These are phyloP conservation scores for Lethenteron camtschaticum DNA, from an alignment of 2,113 vertebrate genomes.

Conservation along the genomic window DNA sequence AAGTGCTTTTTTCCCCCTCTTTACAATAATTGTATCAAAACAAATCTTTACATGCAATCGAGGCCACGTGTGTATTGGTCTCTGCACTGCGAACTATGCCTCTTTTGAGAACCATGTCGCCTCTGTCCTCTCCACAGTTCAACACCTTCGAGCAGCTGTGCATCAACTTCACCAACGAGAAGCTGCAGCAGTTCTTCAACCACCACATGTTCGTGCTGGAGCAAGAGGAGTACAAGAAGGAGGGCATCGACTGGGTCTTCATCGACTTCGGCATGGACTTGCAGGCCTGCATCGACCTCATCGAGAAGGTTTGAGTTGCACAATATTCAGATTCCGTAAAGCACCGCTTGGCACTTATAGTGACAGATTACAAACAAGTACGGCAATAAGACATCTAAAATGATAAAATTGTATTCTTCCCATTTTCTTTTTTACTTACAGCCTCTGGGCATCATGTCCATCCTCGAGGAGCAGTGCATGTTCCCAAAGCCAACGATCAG, in stretches of 20 bases:
- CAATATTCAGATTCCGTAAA: background rate
- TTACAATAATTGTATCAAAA: background rate
- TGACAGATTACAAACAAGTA: background rate
- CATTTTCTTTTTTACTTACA: background rate
- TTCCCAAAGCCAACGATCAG: conserved; percentile 5
- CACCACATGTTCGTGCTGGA: conserved; percentile 35
- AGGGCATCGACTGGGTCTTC: conserved; percentile 12
- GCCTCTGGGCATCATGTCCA: conserved; percentile 4
- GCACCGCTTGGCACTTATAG: background rate
- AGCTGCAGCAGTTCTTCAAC: conserved; percentile 25
- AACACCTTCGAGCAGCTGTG: too few relatives aligned
- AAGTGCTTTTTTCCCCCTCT: background rate
- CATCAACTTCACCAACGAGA: conserved; percentile 6
- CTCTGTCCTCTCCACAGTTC: background rate
- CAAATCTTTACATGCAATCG: background rate
- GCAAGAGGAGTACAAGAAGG: conserved; percentile 27
- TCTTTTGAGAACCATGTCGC: background rate
- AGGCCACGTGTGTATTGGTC: background rate
- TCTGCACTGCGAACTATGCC: background rate
- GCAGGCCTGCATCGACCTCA: conserved; percentile 40
- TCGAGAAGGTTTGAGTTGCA: conserved; percentile 29
- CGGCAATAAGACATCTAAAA: background rate
- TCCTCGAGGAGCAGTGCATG: conserved; percentile 5
- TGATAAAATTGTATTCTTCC: background rate
- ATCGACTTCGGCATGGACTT: conserved; percentile 40